A percentile compares a stretch with the other conserved stretches of the same genome.
Conservation (phyloP, 2,888 invertebrate genomes). For the Myopa testacea region DNA sequence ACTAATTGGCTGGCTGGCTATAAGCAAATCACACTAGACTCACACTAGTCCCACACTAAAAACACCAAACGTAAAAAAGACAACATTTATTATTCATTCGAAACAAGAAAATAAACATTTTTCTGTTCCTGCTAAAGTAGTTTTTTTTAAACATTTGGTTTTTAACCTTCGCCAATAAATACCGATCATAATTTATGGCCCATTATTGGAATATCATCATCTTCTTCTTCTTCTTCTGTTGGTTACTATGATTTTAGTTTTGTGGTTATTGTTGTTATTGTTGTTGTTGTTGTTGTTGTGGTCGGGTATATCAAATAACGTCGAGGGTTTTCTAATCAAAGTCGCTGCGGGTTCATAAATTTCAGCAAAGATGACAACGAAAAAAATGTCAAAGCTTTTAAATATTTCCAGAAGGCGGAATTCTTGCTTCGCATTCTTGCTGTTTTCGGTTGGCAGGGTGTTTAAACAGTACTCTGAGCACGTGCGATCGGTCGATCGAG, state of each 20-base stretch:
- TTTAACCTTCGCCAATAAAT: slow-evolving; percentile 10
- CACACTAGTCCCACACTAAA: not conserved
- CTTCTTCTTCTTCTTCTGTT: slow-evolving; percentile 3
- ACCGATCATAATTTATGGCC: slow-evolving; percentile 29
- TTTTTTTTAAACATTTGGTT: slow-evolving; percentile 1
- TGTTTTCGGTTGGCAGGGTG: not conserved
- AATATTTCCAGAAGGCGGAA: not conserved
- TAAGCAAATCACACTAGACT: not conserved
- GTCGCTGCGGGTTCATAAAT: slow-evolving; percentile 21
- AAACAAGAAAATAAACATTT: not conserved
- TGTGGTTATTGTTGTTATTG: not conserved
- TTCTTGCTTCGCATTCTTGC: not conserved
- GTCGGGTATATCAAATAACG: not conserved
- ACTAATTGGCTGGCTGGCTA: slow-evolving; percentile 25
- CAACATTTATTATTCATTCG: not conserved
- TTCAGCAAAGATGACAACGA: slow-evolving; percentile 2
- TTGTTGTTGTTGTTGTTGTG: slow-evolving; percentile 15
- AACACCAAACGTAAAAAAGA: not conserved
- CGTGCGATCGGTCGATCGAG: not conserved
- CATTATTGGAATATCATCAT: slow-evolving; percentile 23
- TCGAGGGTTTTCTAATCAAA: not conserved
- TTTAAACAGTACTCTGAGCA: not conserved
- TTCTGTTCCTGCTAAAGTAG: slow-evolving; percentile 14
- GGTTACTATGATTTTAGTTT: not conserved
- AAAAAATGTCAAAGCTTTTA: slow-evolving; percentile 32